Evolutionary conservation across 2,113 vertebrate species (phyloP), one percentile per base, ranked within the genome.

Genomic region (Porphyrio hochstetteri): DNA sequence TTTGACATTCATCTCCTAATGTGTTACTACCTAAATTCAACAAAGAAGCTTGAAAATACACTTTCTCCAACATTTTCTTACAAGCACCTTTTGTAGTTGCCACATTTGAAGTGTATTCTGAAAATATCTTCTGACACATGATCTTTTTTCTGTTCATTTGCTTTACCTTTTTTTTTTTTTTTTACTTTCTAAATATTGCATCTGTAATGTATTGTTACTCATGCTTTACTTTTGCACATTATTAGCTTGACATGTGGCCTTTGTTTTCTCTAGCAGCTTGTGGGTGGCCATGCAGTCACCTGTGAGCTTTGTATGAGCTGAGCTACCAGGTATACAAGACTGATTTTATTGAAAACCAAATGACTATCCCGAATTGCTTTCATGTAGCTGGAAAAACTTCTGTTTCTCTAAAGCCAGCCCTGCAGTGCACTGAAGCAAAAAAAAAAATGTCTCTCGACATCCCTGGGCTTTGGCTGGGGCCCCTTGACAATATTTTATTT

Each of bases 361-460:
- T 64, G 9, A 60, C 46, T 81, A 29, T 21, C 38, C 57, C 57
- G 75, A 82, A 92, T n/a, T 88, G 52, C 77, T 81, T 90, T 90
- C 33, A 68, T 46, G 6, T 57, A 94, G 61, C 63, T 90, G 79
- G 64, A 80, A 29, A 89, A 87, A 67, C 12, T 3, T 59, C 25
- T 84, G 59, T 78, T 96, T 96, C 91, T 93, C 86, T 75, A 95
- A 89, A 91, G 50, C 50, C 71, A 94, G 9, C 50, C 90, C 86
- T 75, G 87, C 74, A 91, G 77, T 16, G 52, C 64, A 52, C 29
- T 77, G 70, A 88, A 88, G 75, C 67, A 85, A 93, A 80, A 63
- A 82, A 90, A 82, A 90, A 94, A 82, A 48, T 0, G 28, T 76
- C 71, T 80, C 82, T 95, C 55, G 70, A 93, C 48, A 85, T 88